These are phyloP conservation scores for Drosophila maculinotata DNA, from an alignment of 2,888 invertebrate genomes.

Conservation along the genomic window DNA sequence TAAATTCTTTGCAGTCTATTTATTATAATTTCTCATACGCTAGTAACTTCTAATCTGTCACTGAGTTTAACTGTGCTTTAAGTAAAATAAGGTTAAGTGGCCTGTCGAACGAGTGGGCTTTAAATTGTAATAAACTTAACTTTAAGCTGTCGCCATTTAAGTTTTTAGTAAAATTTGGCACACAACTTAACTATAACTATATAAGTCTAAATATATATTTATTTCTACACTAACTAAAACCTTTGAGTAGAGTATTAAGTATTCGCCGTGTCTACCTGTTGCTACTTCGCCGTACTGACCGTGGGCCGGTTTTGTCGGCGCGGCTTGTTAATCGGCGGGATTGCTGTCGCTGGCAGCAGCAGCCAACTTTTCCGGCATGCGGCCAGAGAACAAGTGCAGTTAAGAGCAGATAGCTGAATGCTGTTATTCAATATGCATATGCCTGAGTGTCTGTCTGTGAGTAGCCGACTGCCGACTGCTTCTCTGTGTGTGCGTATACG, in stretches of 20 bases:
- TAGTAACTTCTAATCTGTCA: background rate
- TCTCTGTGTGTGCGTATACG: constrained; percentile 36
- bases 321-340: constrained; percentile 25
- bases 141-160: too few species aligned
- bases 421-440: constrained; percentile 77
- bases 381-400: constrained; percentile 72
- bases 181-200: too few species aligned
- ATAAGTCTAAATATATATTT: too few species aligned
- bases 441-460: constrained; percentile 24
- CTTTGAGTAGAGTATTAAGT: constrained; percentile 28
- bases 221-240: too few species aligned
- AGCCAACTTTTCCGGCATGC: constrained; percentile 57
- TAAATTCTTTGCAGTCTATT: background rate
- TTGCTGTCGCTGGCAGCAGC: constrained; percentile 33
- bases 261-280: background rate
- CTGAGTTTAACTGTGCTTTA: background rate
- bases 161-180: too few species aligned
- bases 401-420: constrained; percentile 49
- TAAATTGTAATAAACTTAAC: background rate
- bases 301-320: constrained; percentile 30
- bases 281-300: background rate
- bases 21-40: background rate
- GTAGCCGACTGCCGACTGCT: background rate
- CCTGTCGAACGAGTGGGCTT: background rate
- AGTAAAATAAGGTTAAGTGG: background rate